Percentiles rank a stretch among this genome's conserved stretches.
Conservation (phyloP, 2,888 invertebrate species). For the Diachrysia chrysitis region DNA sequence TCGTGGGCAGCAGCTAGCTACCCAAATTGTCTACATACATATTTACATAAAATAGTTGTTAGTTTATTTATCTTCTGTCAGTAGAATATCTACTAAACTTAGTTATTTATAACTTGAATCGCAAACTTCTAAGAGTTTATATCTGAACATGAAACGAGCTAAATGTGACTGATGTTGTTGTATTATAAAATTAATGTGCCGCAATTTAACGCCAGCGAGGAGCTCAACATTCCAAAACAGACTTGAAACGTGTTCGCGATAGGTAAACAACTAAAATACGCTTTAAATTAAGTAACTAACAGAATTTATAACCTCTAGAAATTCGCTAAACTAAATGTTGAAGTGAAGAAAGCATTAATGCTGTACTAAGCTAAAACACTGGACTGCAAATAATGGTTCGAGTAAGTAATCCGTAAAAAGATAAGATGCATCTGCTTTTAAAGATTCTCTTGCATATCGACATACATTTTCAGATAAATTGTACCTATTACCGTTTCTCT, state of each 20-base stretch:
- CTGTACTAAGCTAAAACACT: not conserved
- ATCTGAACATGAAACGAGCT: constrained; percentile 51
- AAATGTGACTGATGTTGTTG: constrained; percentile 55
- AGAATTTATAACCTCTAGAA: constrained; percentile 1
- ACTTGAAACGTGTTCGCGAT: constrained; percentile 44
- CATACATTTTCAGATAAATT: not conserved
- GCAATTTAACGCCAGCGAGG: constrained; percentile 47
- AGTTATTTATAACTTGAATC: constrained; percentile 48
- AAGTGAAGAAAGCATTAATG: not conserved
- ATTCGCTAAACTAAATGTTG: not conserved
- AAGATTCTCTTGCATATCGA: not conserved
- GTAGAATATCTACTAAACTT: constrained; percentile 37
- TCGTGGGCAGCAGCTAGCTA: not conserved
- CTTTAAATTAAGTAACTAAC: constrained; percentile 4
- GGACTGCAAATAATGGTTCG: not conserved
- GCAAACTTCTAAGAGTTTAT: constrained; percentile 55
- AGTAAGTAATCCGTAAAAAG: not conserved
- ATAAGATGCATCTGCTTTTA: not conserved
- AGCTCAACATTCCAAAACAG: constrained; percentile 51
- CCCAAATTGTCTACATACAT: not conserved
- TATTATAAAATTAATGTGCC: constrained; percentile 57
- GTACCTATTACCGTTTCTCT: not conserved
- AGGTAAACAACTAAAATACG: constrained; percentile 43
- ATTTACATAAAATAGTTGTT: constrained; percentile 8
- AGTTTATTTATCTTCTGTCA: constrained; percentile 52